Percentiles rank a stretch among this genome's conserved stretches.
phyloP scores from a whole-genome alignment of 1,140 invertebrate species.

The Drosophila kepulauana region DNA sequence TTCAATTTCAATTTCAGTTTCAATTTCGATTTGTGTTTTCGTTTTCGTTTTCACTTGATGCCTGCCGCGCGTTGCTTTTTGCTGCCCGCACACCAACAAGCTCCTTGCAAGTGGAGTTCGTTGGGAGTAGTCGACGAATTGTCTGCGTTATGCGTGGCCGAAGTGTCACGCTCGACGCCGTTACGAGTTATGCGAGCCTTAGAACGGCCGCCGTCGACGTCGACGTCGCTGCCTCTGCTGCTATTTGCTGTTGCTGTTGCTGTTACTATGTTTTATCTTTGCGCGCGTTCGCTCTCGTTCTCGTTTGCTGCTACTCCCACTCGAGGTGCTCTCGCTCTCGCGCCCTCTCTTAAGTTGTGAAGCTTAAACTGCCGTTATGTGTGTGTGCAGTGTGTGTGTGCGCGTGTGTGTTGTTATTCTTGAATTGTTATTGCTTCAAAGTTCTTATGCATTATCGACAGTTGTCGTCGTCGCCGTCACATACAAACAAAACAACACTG shows the following conservation, averaged over 20 bases:
- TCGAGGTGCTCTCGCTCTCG: not conserved
- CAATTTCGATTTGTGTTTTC: conserved; percentile 28
- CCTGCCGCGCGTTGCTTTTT: not conserved
- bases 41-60: conserved; percentile 59
- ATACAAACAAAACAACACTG: conserved; percentile 11
- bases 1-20: conserved; percentile 60
- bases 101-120: conserved; percentile 3
- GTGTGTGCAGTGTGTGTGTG: not conserved
- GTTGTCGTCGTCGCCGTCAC: not conserved
- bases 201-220: conserved; percentile 44
- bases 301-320: conserved; percentile 4
- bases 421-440: conserved; percentile 36
- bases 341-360: conserved; percentile 41
- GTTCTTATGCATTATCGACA: conserved; percentile 43
- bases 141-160: conserved; percentile 50
- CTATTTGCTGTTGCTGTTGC: conserved; percentile 26
- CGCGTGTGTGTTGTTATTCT: conserved; percentile 44
- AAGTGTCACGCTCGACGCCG: conserved; percentile 47
- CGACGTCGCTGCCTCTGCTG: conserved; percentile 17
- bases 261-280: conserved; percentile 50
- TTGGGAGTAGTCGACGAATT: conserved; percentile 27
- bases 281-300: conserved; percentile 37
- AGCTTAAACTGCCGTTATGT: conserved; percentile 41
- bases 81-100: conserved; percentile 5
- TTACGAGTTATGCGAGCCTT: conserved; percentile 41